Conservation (phyloP, 64 coral and sea anemone genomes). For the Platygyra sinensis region DNA sequence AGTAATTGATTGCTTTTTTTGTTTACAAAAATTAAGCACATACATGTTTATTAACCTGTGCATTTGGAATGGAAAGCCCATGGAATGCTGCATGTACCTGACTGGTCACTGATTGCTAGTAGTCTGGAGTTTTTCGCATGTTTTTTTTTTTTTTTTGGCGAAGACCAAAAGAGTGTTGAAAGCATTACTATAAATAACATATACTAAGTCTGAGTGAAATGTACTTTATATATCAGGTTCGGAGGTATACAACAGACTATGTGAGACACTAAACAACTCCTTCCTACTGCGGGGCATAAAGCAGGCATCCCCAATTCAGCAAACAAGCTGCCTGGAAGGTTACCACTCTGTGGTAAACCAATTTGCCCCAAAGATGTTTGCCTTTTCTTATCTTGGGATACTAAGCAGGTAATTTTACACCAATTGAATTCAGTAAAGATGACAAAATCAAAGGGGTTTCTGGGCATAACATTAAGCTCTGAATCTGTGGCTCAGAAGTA, state of each 20-base stretch:
- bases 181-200: no score
- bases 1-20: not conserved
- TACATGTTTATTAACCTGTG: no score
- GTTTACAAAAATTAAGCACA: no score
- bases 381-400: slow-evolving; percentile 34
- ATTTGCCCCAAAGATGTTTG: slow-evolving; percentile 55
- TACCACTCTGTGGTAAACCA: slow-evolving; percentile 47
- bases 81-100: no score
- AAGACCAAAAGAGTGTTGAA: no score
- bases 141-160: no score
- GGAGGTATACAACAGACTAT: slow-evolving; percentile 43
- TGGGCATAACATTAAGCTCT: no score
- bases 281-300: slow-evolving; percentile 49
- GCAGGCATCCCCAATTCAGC: slow-evolving; percentile 44
- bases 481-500: no score
- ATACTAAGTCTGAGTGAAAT: no score
- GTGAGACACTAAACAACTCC: slow-evolving; percentile 29
- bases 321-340: slow-evolving; percentile 54
- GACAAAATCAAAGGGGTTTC: not conserved
- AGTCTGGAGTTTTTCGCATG: no score
- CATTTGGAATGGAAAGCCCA: no score
- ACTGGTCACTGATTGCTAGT: no score
- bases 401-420: not conserved
- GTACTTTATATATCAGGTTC: slow-evolving; percentile 27
- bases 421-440: not conserved